Evolutionary conservation across 2,113 vertebrate genomes (phyloP).

Genomic region (Delphinus delphis): DNA sequence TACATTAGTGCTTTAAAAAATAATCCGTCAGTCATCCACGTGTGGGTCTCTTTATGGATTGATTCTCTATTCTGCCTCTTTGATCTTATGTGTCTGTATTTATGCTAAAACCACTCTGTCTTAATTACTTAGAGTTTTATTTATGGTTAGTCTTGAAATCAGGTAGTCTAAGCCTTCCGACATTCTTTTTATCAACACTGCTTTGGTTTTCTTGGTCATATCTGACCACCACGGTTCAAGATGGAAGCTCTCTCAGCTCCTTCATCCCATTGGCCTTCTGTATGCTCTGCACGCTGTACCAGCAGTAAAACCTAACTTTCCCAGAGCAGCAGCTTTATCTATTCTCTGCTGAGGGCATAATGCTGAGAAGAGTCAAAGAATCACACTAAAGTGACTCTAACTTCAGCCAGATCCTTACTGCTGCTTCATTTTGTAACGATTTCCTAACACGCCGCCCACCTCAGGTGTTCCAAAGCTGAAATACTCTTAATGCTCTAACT

Average conservation of each 20-base stretch:
- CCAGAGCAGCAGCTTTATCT: too few species aligned
- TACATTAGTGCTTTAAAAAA: neutral
- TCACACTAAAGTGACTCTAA: neutral
- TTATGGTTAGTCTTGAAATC: neutral
- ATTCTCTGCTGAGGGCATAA: neutral
- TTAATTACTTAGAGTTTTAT: neutral
- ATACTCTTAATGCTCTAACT: neutral
- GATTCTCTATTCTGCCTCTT: neutral
- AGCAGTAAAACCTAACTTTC: neutral
- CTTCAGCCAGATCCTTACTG: neutral
- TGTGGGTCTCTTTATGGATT: neutral
- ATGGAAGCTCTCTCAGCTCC: fast-evolving
- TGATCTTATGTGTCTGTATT: neutral
- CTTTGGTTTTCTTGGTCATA: neutral
- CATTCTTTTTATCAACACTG: neutral
- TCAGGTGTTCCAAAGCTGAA: neutral
- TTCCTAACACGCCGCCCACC: neutral
- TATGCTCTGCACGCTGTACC: neutral
- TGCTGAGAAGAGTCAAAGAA: neutral
- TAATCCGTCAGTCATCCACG: neutral
- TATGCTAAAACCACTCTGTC: neutral
- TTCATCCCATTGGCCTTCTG: too few species aligned
- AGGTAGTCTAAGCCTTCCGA: neutral
- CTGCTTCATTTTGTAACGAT: neutral
- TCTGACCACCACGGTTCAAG: neutral